Evolutionary conservation across 2,888 invertebrate genomes (phyloP), one percentile per base, ranked within the genome.

Genomic region (Plemyria rubiginata): DNA sequence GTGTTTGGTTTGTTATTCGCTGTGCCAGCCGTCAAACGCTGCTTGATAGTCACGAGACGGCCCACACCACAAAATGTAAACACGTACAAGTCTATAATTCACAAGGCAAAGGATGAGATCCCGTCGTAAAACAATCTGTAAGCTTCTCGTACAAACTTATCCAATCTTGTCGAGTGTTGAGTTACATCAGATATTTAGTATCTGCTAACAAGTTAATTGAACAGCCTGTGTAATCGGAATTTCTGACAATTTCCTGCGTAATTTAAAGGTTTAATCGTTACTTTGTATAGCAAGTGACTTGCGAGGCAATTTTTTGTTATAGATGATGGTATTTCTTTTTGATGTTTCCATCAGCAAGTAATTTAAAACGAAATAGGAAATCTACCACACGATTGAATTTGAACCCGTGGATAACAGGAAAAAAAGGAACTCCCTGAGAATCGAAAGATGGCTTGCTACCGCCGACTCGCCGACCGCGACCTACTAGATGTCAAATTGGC

Each of bases 121-220:
- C 29, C 40, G 51, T 58, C 64, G 62, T 69, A 67, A 71, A 67
- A 71, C 66, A 69, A 71, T 69, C 68, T 67, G 9, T 9, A 57
- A 65, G 67, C 64, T 54, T 64, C 68, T 68, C 68, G 67, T 70
- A 69, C 63, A 71, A 69, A 66, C 69, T 71, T 71, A 69, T 65
- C 70, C 69, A 71, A 71, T 71, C 67, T 70, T 52, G 43, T 50
- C 51, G 52, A 62, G 68, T 54, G 64, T 59, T 68, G 63, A 57
- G 66, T 59, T 57, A 62, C 50, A 59, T 46, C 32, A 54, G 45
- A 54, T 64, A 65, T 66, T 70, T 65, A 70, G 65, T 66, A 68
- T 64, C 67, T 59, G 62, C 56, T 69, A 70, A 66, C 69, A 67
- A 62, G 62, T 67, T 68, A 67, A 66, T 70, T 59, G 61, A 50